A percentile compares a stretch with the other conserved stretches of the same genome.
Evolutionary conservation across 2,797 vertebrate genomes (phyloP).

Genomic region (Gallinago stenura): DNA sequence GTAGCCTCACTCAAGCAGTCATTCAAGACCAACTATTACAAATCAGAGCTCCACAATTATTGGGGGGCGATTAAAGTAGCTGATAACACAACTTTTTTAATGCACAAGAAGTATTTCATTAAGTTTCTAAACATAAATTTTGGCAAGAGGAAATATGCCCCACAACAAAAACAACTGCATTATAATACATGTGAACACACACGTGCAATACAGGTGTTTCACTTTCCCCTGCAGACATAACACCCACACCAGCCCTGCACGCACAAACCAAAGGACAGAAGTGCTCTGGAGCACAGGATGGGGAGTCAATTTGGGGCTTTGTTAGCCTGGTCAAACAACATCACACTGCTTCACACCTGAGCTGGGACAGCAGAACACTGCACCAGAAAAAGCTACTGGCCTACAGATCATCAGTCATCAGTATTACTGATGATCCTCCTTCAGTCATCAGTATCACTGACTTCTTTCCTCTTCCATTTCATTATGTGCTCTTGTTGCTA

Average conservation of each 20-base stretch:
- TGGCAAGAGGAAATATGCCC: background rate
- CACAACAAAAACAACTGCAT: background rate
- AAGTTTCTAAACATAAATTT: background rate
- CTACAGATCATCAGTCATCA: background rate
- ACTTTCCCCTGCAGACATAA: background rate
- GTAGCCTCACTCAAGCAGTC: background rate
- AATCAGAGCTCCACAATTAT: background rate
- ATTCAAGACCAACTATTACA: background rate
- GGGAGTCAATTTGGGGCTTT: accelerated
- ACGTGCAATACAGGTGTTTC: background rate
- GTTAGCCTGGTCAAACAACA: background rate
- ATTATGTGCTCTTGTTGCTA: background rate
- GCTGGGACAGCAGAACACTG: background rate
- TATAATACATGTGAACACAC: background rate
- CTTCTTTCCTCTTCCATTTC: background rate
- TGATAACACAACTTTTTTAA: background rate
- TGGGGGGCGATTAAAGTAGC: background rate
- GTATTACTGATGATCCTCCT: background rate
- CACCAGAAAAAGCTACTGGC: background rate
- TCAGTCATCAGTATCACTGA: background rate
- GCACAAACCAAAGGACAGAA: background rate
- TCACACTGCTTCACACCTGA: background rate
- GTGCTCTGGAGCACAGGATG: background rate
- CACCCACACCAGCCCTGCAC: background rate
- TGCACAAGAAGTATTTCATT: background rate